A percentile compares a stretch with the other conserved stretches of the same genome.
These are phyloP conservation scores for Thaleichthys pacificus DNA, from an alignment of 2,797 vertebrate species.

Conservation along the genomic window DNA sequence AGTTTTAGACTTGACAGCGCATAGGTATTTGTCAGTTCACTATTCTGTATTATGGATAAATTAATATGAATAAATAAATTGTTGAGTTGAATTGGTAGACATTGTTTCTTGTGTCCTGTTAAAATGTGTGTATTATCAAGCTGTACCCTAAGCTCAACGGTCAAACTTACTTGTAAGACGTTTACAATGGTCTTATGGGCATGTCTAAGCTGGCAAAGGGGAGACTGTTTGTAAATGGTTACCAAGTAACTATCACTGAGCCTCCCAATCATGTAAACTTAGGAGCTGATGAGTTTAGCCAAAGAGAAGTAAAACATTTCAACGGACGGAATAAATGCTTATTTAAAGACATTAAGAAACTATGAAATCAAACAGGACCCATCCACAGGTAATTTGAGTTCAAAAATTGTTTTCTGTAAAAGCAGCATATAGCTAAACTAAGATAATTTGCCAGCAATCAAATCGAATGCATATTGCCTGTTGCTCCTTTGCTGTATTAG, in stretches of 20 bases:
- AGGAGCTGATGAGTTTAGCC: background rate
- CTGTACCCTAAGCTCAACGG: too few relatives aligned
- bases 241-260: constrained; percentile 21
- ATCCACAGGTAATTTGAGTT: constrained; percentile 17
- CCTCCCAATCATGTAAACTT: background rate
- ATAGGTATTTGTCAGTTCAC: constrained; percentile 40
- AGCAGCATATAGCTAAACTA: background rate
- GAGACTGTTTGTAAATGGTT: constrained; percentile 14
- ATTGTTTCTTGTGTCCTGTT: background rate
- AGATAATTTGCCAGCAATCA: background rate
- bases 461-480: background rate
- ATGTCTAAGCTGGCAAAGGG: constrained; percentile 2
- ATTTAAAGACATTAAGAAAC: constrained; percentile 2
- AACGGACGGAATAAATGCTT: background rate
- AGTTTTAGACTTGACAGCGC: constrained; percentile 34
- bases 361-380: constrained; percentile 32
- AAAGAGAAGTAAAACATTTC: background rate
- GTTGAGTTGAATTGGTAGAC: background rate
- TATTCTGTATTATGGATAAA: constrained; percentile 46
- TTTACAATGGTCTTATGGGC: constrained; percentile 11
- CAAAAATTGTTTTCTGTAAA: too few relatives aligned
- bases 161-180: background rate
- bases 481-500: background rate
- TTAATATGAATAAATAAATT: constrained; percentile 30
- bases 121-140: background rate